A percentile compares a stretch with the other conserved stretches of the same genome.
Evolutionary conservation across 2,797 vertebrate genomes (phyloP).

Genomic region (Pseudochirops corinnae): DNA sequence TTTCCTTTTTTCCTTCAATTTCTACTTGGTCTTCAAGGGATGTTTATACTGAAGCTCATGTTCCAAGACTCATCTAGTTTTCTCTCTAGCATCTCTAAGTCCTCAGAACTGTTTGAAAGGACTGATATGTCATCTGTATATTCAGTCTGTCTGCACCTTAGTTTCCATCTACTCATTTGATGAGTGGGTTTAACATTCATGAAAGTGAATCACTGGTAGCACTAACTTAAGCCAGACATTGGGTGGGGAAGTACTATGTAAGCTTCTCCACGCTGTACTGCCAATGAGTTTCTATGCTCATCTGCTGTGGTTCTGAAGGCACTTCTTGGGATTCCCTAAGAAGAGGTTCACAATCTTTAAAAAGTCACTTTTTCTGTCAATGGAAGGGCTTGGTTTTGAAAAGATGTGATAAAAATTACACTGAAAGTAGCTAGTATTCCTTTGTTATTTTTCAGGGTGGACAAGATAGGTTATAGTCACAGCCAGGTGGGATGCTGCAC

Average conservation of each 20-base stretch:
- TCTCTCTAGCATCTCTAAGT: conserved; percentile 67
- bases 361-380: conserved; percentile 47
- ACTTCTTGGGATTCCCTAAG: conserved; percentile 42
- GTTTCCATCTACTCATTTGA: conserved; percentile 55
- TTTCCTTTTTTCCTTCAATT: conserved; percentile 78
- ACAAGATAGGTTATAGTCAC: conserved; percentile 28
- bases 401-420: conserved; percentile 27
- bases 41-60: conserved; percentile 71
- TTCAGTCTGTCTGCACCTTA: conserved; percentile 68
- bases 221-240: conserved; percentile 63
- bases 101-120: conserved; percentile 41
- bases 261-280: conserved; percentile 61
- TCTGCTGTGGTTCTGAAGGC: conserved; percentile 58
- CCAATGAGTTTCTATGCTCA: conserved; percentile 55
- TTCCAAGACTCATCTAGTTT: conserved; percentile 75
- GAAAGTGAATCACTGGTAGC: conserved; percentile 4
- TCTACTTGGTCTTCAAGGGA: conserved; percentile 69
- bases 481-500: not conserved
- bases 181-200: conserved; percentile 28
- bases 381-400: conserved; percentile 39
- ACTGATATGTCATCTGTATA: conserved; percentile 69
- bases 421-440: conserved; percentile 39
- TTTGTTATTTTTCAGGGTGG: conserved; percentile 47
- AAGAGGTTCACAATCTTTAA: conserved; percentile 21
- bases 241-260: conserved; percentile 51